Evolutionary conservation across 2,888 invertebrate genomes (phyloP).

Genomic region (Drosophila barbarae): DNA sequence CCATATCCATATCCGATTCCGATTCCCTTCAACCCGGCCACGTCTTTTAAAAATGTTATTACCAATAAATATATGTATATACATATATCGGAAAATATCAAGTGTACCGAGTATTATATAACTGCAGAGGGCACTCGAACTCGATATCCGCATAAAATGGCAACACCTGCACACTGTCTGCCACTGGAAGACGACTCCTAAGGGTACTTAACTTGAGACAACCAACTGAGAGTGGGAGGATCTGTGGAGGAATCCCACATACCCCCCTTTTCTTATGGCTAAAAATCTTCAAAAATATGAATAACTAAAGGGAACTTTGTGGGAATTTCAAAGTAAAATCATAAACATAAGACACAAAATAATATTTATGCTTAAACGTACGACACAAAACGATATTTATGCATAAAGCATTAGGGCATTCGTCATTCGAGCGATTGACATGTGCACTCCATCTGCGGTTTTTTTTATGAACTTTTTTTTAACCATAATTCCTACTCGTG

Average conservation of each 20-base stretch:
- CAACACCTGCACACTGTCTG: conserved; percentile 60
- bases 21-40: conserved; percentile 45
- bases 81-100: background rate
- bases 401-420: conserved; percentile 7
- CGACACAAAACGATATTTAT: background rate
- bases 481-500: conserved; percentile 47
- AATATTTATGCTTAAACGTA: background rate
- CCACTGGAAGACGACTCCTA: background rate
- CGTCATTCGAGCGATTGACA: conserved; percentile 18
- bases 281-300: background rate
- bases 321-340: background rate
- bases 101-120: conserved; percentile 13
- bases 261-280: background rate
- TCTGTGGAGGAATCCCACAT: background rate
- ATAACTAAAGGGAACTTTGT: background rate
- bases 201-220: background rate
- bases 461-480: conserved; percentile 53
- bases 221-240: background rate
- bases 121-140: conserved; percentile 25
- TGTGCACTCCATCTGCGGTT: conserved; percentile 14
- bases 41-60: conserved; percentile 70
- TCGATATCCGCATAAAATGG: conserved; percentile 13
- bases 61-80: conserved; percentile 58
- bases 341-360: background rate
- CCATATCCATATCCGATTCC: conserved; percentile 4